Conservation (phyloP, 1,140 invertebrate species). For the Drosophila ananassae region DNA sequence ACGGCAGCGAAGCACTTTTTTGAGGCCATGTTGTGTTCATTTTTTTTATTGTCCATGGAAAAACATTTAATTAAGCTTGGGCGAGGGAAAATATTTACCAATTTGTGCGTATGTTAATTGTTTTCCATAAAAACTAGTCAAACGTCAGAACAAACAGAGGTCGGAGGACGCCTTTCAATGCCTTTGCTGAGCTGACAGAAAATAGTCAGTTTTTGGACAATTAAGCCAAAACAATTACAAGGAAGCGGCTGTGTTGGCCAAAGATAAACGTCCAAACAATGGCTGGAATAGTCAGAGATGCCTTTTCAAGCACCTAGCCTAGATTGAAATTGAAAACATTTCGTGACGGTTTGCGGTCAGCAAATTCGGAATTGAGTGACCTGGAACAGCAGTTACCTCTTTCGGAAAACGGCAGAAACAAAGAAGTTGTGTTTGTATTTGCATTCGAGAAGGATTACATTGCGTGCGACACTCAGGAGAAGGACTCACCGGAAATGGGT, state of each 20-base stretch:
- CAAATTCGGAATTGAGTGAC: slow-evolving; percentile 51
- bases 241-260: slow-evolving; percentile 33
- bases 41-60: slow-evolving; percentile 20
- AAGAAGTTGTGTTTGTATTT: slow-evolving; percentile 15
- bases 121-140: slow-evolving; percentile 35
- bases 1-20: slow-evolving; percentile 2
- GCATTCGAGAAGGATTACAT: slow-evolving; percentile 22
- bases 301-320: slow-evolving; percentile 29
- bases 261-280: slow-evolving; percentile 63
- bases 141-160: slow-evolving; percentile 6
- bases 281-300: slow-evolving; percentile 24
- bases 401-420: slow-evolving; percentile 1
- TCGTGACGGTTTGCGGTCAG: slow-evolving; percentile 46
- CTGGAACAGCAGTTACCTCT: slow-evolving; percentile 15
- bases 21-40: not conserved
- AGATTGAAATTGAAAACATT: slow-evolving; percentile 33
- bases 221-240: slow-evolving; percentile 48
- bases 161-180: slow-evolving; percentile 11
- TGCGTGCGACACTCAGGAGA: slow-evolving; percentile 3
- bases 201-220: slow-evolving; percentile 37
- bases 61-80: slow-evolving; percentile 60
- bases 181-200: slow-evolving; percentile 34
- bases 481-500: not conserved
- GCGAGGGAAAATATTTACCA: slow-evolving; percentile 53
- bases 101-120: slow-evolving; percentile 64